Conservation (phyloP, 2,797 vertebrate species). For the Carapus acus region DNA sequence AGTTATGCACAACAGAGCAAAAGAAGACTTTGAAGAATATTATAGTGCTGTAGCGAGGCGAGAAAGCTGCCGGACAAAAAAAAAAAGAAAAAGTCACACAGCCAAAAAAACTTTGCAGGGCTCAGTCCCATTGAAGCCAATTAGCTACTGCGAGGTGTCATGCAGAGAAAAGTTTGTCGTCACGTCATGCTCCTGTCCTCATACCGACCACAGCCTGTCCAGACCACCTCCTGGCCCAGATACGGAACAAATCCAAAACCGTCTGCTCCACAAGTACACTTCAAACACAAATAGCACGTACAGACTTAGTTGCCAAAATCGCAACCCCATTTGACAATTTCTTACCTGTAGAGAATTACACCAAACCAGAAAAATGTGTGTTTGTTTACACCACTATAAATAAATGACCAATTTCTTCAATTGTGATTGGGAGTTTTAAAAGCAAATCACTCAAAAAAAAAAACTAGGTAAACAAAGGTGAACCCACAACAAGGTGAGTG, state of each 20-base stretch:
- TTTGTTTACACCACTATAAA: too few species aligned
- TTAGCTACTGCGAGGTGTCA: conserved; percentile 44
- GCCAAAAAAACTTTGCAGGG: conserved; percentile 28
- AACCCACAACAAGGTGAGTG: too few species aligned
- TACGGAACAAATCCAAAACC: conserved; percentile 54
- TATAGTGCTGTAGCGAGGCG: conserved; percentile 25
- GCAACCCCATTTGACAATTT: too few species aligned
- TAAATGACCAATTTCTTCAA: too few species aligned
- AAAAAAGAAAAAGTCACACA: too few species aligned
- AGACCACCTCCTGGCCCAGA: conserved; percentile 59
- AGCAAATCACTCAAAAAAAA: too few species aligned
- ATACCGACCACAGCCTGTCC: conserved; percentile 53
- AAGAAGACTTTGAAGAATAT: conserved; percentile 9
- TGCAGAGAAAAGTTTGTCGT: conserved; percentile 38
- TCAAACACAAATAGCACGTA: conserved; percentile 48
- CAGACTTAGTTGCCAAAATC: conserved; percentile 11
- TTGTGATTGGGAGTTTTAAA: too few species aligned
- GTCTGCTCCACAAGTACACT: conserved; percentile 58
- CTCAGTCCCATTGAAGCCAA: conserved; percentile 49
- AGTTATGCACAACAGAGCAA: conserved; percentile 35
- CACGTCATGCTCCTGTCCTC: conserved; percentile 47
- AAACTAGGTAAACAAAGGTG: too few species aligned
- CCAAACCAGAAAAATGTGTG: too few species aligned
- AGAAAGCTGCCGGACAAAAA: conserved; percentile 30
- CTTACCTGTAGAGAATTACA: too few species aligned